Percentiles rank a stretch among this genome's conserved stretches.
phyloP scores from a whole-genome alignment of 2,888 invertebrate species.

The Ptychoptera albimana region DNA sequence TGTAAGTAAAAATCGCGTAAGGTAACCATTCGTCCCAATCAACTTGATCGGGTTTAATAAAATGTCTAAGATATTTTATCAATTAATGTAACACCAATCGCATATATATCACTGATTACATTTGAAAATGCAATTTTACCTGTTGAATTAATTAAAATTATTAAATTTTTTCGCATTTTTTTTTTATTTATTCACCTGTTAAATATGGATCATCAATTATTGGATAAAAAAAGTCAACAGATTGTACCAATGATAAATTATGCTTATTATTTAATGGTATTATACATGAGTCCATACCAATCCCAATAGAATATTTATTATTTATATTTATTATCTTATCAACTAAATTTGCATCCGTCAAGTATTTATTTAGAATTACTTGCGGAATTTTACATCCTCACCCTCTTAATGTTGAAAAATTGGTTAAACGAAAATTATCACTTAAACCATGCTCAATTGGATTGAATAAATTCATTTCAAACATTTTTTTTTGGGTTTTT shows the following conservation, averaged over 20 bases:
- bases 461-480: slow-evolving; percentile 31
- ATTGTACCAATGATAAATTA: slow-evolving; percentile 60
- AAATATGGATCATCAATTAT: slow-evolving; percentile 70
- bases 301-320: slow-evolving; percentile 34
- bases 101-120: slow-evolving; percentile 70
- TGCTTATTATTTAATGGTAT: slow-evolving; percentile 52
- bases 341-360: slow-evolving; percentile 34
- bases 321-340: background rate
- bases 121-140: slow-evolving; percentile 70
- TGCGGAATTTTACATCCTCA: slow-evolving; percentile 81
- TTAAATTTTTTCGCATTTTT: background rate
- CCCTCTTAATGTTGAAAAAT: slow-evolving; percentile 67
- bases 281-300: slow-evolving; percentile 74
- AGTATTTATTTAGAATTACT: slow-evolving; percentile 60
- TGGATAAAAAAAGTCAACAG: slow-evolving; percentile 78
- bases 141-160: slow-evolving; percentile 16
- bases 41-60: too few species aligned
- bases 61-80: too few species aligned
- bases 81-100: slow-evolving; percentile 66
- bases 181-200: slow-evolving; percentile 42
- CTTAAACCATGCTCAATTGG: slow-evolving; percentile 51
- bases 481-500: too few species aligned
- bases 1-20: too few species aligned
- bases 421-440: slow-evolving; percentile 58
- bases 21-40: too few species aligned